Evolutionary conservation across 1,140 invertebrate genomes (phyloP), one percentile per base, ranked within the genome.

Genomic region (Drosophila kohkoa): DNA sequence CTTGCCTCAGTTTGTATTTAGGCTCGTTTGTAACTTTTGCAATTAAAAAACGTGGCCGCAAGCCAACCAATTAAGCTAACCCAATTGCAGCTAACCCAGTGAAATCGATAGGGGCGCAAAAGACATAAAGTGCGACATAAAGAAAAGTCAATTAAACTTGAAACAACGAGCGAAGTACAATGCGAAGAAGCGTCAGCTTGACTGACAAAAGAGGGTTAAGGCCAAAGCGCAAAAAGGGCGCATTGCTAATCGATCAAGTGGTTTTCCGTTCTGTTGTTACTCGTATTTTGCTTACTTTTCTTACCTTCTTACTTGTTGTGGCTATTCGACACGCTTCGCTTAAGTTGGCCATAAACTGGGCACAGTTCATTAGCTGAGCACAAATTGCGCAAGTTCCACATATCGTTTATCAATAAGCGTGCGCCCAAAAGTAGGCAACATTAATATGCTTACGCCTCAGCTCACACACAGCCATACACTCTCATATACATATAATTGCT

Each of bases 91-190:
- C 20, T 38, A 38, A 38, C 35, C 35, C 43, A 52, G 57, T 63
- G 59, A 69, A 89, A 89, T 89, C 85, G 81, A 89, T 85, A 80
- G 54, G 54, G 54, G 46, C 43, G 51, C 69, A 58, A 77, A 48
- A 72, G 52, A 11, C 59, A 30, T 25, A 25, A 25, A 25, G 20
- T 25, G 46, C 30, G n/a, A 51, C 43, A 10, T 30, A 63, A 54
- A 67, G 59, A 55, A 74, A 82, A 82, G 79, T 63, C 83, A 89
- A 88, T 83, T 87, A 87, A 89, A 88, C 83, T 88, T 89, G 85
- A 88, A 83, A 88, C 49, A 28, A 65, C 7, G 16, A 13, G 20
- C 8, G 43, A 46, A 66, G 30, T 52, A 62, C 30, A 25, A 15
- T 11, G 48, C 16, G 45, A 15, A 38, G 20, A 10, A 20, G 63